Conservation (phyloP, 2,113 vertebrate species). For the Indri indri region DNA sequence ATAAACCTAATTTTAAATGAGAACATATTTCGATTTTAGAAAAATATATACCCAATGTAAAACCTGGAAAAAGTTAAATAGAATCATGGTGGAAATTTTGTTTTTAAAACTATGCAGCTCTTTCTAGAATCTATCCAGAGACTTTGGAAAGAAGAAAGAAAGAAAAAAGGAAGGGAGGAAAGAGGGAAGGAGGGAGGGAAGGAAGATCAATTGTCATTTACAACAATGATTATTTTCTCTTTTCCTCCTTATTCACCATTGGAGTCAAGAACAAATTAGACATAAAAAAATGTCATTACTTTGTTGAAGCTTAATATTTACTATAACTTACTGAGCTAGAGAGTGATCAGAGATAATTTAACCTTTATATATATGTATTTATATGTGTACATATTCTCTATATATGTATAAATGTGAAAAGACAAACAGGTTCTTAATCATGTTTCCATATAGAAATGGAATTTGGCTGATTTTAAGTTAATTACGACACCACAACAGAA, state of each 20-base stretch:
- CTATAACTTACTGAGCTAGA: background rate
- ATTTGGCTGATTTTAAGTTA: slow-evolving; percentile 33
- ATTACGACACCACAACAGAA: background rate
- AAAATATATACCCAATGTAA: background rate
- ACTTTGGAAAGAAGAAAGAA: background rate
- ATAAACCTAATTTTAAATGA: slow-evolving; percentile 1
- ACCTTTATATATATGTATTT: background rate
- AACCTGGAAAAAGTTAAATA: background rate
- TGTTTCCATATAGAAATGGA: background rate
- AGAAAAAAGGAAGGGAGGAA: background rate
- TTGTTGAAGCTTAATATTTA: slow-evolving; percentile 13
- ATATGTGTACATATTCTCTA: background rate
- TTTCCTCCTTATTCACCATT: background rate
- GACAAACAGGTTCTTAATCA: background rate
- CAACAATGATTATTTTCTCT: background rate
- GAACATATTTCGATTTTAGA: slow-evolving; percentile 19
- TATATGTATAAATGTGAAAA: background rate
- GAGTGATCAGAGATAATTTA: background rate
- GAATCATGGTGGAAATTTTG: slow-evolving; percentile 25
- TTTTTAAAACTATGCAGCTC: rapidly evolving
- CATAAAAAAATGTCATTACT: background rate
- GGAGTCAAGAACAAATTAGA: background rate
- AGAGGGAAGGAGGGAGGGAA: too few relatives aligned
- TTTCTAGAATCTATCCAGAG: background rate
- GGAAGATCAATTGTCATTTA: background rate